Evolutionary conservation across 2,113 vertebrate genomes (phyloP).

Genomic region (Syrmaticus mikado): DNA sequence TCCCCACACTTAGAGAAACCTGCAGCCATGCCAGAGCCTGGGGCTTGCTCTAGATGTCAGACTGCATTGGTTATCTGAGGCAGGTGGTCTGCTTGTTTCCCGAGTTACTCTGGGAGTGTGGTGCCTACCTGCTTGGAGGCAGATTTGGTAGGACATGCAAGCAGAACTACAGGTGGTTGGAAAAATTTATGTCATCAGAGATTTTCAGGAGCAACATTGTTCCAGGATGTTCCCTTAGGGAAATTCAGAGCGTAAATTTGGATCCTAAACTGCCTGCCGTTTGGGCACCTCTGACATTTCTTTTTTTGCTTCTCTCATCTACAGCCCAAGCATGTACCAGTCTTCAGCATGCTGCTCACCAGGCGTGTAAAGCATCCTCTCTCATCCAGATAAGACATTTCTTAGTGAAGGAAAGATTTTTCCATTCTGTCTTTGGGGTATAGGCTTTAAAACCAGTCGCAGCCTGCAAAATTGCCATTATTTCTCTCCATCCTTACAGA

Average conservation of each 20-base stretch:
- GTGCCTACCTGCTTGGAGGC: not conserved
- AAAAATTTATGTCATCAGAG: not conserved
- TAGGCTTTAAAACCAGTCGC: not conserved
- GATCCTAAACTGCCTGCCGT: not conserved
- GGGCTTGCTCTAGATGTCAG: not conserved
- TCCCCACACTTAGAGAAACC: rapidly evolving
- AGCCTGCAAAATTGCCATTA: not conserved
- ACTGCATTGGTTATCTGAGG: not conserved
- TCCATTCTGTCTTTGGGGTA: not conserved
- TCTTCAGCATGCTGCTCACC: rapidly evolving
- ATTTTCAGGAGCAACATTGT: not conserved
- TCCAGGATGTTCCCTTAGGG: not conserved
- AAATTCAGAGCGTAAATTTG: not conserved
- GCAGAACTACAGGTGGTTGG: not conserved
- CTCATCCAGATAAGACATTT: not conserved
- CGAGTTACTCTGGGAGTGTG: not conserved
- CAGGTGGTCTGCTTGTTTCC: rapidly evolving
- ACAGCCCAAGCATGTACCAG: rapidly evolving
- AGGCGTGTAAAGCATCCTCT: not conserved
- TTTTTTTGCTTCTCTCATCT: not conserved
- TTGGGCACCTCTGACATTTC: not conserved
- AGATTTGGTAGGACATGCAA: not conserved
- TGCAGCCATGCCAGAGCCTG: not conserved
- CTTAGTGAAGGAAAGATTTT: not conserved
- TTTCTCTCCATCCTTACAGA: not conserved